Conservation (phyloP, 2,888 invertebrate species). For the Lutraria lutraria region DNA sequence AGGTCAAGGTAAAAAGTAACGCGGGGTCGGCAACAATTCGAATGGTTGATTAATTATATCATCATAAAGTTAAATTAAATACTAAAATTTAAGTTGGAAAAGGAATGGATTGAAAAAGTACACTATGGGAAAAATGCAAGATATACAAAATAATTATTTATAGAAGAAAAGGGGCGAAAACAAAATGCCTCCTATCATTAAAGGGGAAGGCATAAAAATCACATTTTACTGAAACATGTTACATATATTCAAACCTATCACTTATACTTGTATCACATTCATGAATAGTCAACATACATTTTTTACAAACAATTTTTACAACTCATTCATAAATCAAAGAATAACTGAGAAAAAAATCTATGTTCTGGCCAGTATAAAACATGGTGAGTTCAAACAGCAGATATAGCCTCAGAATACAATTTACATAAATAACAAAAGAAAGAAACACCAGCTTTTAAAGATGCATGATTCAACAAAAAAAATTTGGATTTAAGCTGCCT, state of each 20-base stretch:
- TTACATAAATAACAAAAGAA: neutral
- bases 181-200: too few relatives aligned
- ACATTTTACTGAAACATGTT: neutral
- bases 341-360: neutral
- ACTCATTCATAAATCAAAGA: neutral
- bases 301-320: neutral
- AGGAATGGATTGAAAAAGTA: too few relatives aligned
- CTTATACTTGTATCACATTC: slow-evolving; percentile 44
- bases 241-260: slow-evolving; percentile 39
- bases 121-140: too few relatives aligned
- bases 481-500: neutral
- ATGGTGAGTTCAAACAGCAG: neutral
- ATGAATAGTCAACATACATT: neutral
- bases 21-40: too few relatives aligned
- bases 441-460: neutral
- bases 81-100: too few relatives aligned
- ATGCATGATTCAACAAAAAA: neutral
- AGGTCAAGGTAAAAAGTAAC: too few relatives aligned
- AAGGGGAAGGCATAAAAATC: neutral
- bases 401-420: neutral
- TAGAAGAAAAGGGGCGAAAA: too few relatives aligned
- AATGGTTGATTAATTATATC: too few relatives aligned
- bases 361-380: neutral
- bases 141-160: too few relatives aligned
- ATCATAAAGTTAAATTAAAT: too few relatives aligned